Evolutionary conservation across 2,113 vertebrate genomes (phyloP).

Genomic region (Ondatra zibethicus): DNA sequence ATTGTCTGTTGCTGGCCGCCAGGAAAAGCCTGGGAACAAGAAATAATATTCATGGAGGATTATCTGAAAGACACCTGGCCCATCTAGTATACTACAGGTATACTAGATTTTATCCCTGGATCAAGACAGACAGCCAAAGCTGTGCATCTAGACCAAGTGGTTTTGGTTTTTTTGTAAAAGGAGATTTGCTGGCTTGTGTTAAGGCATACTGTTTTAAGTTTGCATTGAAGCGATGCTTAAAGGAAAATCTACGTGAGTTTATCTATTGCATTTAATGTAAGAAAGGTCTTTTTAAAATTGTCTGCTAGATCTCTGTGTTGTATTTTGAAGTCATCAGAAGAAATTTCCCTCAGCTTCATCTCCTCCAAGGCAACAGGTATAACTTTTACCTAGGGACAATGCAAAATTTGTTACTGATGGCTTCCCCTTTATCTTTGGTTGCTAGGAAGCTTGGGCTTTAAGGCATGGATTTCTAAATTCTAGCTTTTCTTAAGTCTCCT

Average conservation of each 20-base stretch:
- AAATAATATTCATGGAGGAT: constrained; percentile 61
- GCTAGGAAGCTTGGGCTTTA: constrained; percentile 27
- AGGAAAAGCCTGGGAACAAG: neutral
- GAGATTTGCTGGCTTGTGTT: constrained; percentile 47
- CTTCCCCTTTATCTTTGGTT: constrained; percentile 54
- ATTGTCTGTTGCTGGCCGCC: constrained; percentile 15
- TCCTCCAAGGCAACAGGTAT: constrained; percentile 51
- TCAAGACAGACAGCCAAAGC: constrained; percentile 54
- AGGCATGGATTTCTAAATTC: neutral
- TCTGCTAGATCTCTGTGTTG: neutral
- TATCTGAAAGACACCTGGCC: constrained; percentile 32
- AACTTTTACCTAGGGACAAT: constrained; percentile 14
- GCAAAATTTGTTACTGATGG: neutral
- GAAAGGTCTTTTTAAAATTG: neutral
- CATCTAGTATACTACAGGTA: neutral
- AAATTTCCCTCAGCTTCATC: constrained; percentile 10
- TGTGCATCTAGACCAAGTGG: constrained; percentile 27
- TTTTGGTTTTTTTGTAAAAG: constrained; percentile 48
- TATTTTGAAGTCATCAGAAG: constrained; percentile 2
- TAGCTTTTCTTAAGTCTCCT: neutral
- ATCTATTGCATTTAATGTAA: constrained; percentile 18
- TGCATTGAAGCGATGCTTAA: neutral
- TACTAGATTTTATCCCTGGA: constrained; percentile 59
- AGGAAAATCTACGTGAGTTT: neutral
- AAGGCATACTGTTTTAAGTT: constrained; percentile 44